Base-by-base conservation (phyloP, 2,113 vertebrate species). In the Solenodon paradoxus region DNA sequence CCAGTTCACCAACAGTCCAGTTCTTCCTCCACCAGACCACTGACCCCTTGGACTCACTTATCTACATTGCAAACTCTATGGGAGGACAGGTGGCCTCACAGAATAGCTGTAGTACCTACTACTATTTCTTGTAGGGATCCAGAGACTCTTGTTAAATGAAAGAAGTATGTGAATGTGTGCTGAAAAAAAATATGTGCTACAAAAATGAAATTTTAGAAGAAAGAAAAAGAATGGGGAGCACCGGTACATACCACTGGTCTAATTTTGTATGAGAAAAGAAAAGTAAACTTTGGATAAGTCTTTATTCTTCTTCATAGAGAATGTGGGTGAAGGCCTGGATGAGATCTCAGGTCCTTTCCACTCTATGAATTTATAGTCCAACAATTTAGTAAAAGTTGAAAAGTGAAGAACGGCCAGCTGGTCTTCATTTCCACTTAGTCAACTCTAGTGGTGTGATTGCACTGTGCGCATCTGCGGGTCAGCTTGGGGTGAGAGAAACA, bases 21-120 rank as follows among this genome's bases (percentile, higher is more conserved):
- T n/a, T n/a, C n/a, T n/a, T n/a, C n/a, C n/a, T n/a, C n/a, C n/a
- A n/a, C n/a, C n/a, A n/a, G n/a, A n/a, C n/a, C n/a, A n/a, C n/a
- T n/a, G n/a, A n/a, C n/a, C n/a, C n/a, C n/a, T n/a, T n/a, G n/a
- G n/a, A n/a, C n/a, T n/a, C n/a, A n/a, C n/a, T n/a, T n/a, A n/a
- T n/a, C 45, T 13, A 30, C 38, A 71, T 1, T 40, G 30, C 71
- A 38, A 47, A 19, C n/a, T 35, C 49, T 6, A 2, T 8, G 32
- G 30, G 55, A 49, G 12, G 0, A 2, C 0, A 4, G 35, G n/a
- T 13, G 30, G 1, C 3, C 49, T 17, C 24, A 2, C 0, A 22
- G 32, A 55, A 17, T 13, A 0, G 30, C 22, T 26, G 7, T 2
- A 1, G 24, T n/a, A 2, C 9, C 10, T 3, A 32, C 63, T 47